phyloP scores from a whole-genome alignment of 2,888 invertebrate genomes.

The Yponomeuta malinellus region DNA sequence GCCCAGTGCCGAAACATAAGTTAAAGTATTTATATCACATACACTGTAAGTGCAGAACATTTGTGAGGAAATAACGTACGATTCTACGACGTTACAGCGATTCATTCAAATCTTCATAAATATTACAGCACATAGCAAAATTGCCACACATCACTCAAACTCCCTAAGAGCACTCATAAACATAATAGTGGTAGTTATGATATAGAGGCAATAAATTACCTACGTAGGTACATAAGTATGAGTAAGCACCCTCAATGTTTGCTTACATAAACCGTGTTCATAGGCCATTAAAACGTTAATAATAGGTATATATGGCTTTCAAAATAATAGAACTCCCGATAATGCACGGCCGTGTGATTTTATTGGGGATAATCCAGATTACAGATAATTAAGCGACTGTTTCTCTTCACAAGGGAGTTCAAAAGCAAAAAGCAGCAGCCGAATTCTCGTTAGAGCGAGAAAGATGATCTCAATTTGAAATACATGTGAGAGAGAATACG shows the following conservation, averaged over 20 bases:
- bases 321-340: background rate
- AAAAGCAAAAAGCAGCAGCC: slow-evolving; percentile 14
- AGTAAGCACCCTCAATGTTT: background rate
- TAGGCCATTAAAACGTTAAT: background rate
- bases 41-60: no score
- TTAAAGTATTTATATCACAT: no score
- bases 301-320: background rate
- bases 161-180: slow-evolving; percentile 3
- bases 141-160: slow-evolving; percentile 2
- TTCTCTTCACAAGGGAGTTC: slow-evolving; percentile 13
- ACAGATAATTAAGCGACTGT: slow-evolving; percentile 37
- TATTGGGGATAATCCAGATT: slow-evolving; percentile 56
- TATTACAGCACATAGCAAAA: background rate
- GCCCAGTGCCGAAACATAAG: background rate
- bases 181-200: slow-evolving; percentile 1
- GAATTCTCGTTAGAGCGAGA: background rate
- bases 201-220: slow-evolving; percentile 2
- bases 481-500: slow-evolving; percentile 14
- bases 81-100: no score
- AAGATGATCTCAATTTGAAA: slow-evolving; percentile 3
- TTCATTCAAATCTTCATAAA: background rate
- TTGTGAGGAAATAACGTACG: no score
- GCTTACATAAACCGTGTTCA: background rate
- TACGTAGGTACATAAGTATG: background rate
- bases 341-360: slow-evolving; percentile 38